Base-by-base conservation (phyloP, 2,888 invertebrate genomes). In the Fragum sueziense region DNA sequence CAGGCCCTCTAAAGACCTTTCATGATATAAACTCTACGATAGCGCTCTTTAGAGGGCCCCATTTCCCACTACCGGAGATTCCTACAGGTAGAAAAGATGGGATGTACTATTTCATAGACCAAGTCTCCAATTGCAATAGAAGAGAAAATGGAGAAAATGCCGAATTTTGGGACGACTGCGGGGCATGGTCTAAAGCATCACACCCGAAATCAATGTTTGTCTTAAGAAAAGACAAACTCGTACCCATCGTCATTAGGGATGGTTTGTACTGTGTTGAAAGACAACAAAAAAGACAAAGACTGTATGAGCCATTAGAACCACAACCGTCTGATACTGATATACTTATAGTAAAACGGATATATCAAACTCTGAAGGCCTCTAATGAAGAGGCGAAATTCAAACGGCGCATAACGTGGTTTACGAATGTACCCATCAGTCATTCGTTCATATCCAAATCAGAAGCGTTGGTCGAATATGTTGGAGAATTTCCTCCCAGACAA, bases 81-180 rank as follows among this genome's bases (percentile, higher is more conserved):
- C 76, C 20, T 29, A n/a, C 17, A 72, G 76, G 6, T 17, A 72
- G n/a, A 72, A 72, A 72, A 72, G 72, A 51, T 71, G 76, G 2
- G 67, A 72, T 20, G 57, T 20, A 65, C 20, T 2, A 70, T 11
- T 52, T 52, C n/a, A 74, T 67, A n/a, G 17, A 29, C 20, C 54
- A 54, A 25, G n/a, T n/a, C n/a, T 14, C 14, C 3, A 57, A 37
- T 31, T 67, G 29, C 4, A 7, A n/a, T 4, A 57, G 51, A 67
- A 47, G 41, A 33, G 33, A 62, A 57, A 27, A 54, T 2, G 67
- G 54, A 6, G 9, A 71, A 22, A 70, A 29, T 20, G n/a, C 52
- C 9, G 51, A 54, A 25, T 51, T 62, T n/a, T 76, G 76, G 76
- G 76, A 76, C 33, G 76, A 76, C 41, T 70, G 76, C 17, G 71